phyloP scores from a whole-genome alignment of 2,113 vertebrate genomes.

The Gnathonemus longibarbis region DNA sequence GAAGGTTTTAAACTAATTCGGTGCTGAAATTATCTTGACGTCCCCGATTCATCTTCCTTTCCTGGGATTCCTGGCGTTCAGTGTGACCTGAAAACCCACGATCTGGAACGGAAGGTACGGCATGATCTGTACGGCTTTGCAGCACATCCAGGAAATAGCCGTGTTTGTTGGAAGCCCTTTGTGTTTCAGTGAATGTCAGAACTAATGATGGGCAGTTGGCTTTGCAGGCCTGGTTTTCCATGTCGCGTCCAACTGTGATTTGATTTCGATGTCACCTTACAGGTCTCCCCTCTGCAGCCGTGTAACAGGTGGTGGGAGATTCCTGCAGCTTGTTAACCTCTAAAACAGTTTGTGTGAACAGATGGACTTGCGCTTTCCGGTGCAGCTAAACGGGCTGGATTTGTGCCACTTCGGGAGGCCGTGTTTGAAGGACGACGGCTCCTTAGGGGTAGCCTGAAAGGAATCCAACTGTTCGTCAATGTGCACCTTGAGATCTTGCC shows the following conservation, averaged over 20 bases:
- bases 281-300: background rate
- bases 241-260: background rate
- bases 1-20: background rate
- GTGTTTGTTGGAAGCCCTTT: background rate
- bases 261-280: background rate
- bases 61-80: background rate
- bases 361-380: background rate
- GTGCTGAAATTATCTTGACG: background rate
- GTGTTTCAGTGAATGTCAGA: background rate
- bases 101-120: background rate
- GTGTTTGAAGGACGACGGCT: background rate
- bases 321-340: background rate
- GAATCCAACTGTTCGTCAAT: conserved; percentile 9
- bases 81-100: background rate
- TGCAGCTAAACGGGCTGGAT: background rate
- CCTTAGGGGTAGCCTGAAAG: background rate
- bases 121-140: background rate
- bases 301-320: conserved; percentile 5
- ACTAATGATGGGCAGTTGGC: background rate
- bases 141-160: background rate
- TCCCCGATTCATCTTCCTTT: background rate
- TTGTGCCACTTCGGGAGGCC: background rate
- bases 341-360: background rate
- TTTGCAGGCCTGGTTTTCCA: background rate
- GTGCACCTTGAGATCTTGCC: conserved; percentile 20